Conservation (phyloP, 2,113 vertebrate species). For the Argyrosomus japonicus region DNA sequence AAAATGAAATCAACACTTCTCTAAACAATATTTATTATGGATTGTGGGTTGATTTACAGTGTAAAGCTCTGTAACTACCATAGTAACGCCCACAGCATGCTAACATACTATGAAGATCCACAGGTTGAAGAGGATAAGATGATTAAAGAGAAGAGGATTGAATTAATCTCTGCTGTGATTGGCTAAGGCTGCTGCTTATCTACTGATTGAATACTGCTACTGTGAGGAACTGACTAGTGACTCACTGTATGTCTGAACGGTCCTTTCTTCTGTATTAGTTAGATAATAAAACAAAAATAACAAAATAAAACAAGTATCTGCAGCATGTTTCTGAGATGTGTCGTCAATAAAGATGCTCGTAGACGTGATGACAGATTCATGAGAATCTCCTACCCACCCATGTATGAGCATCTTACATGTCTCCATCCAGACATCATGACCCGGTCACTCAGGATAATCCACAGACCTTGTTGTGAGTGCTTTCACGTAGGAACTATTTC, state of each 20-base stretch:
- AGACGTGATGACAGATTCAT: not conserved
- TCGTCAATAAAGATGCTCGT: not conserved
- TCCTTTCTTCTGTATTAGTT: no score
- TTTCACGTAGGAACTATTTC: no score
- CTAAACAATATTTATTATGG: not conserved
- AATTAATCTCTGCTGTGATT: conserved; percentile 66
- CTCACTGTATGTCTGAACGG: conserved; percentile 1
- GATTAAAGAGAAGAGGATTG: conserved; percentile 68
- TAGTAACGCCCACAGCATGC: not conserved
- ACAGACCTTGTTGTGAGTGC: no score
- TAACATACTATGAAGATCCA: not conserved
- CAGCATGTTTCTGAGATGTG: not conserved
- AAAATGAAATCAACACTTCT: not conserved
- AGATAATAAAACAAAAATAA: not conserved
- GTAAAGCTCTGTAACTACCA: not conserved
- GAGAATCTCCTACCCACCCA: not conserved
- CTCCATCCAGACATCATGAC: no score
- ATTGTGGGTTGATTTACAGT: not conserved
- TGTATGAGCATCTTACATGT: no score
- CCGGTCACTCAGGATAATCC: no score
- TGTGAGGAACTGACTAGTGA: conserved; percentile 4
- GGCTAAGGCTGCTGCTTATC: conserved; percentile 44
- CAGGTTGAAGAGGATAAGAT: conserved; percentile 40
- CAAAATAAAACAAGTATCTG: not conserved
- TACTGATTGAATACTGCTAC: not conserved